phyloP scores from a whole-genome alignment of 2,797 vertebrate species.

The Sphaeramia orbicularis region DNA sequence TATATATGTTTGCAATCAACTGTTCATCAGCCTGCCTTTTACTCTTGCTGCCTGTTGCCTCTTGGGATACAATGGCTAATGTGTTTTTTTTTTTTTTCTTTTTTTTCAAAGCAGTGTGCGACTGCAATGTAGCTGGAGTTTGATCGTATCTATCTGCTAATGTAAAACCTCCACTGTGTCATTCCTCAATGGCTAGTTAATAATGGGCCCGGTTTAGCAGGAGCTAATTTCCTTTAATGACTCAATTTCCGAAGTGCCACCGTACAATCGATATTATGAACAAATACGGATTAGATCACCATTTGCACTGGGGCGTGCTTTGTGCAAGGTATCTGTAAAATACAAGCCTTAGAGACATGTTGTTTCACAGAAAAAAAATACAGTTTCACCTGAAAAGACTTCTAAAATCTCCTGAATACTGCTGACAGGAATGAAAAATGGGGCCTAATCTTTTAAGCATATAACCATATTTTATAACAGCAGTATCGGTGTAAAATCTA shows the following conservation, averaged over 20 bases:
- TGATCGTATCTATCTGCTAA: constrained; percentile 32
- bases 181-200: constrained; percentile 70
- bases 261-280: constrained; percentile 68
- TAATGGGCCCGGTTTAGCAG: constrained; percentile 69
- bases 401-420: neutral
- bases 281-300: constrained; percentile 69
- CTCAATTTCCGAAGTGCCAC: constrained; percentile 67
- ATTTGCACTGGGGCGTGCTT: constrained; percentile 53
- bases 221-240: constrained; percentile 77
- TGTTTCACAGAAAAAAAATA: neutral
- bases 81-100: constrained; percentile 25
- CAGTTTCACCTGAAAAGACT: neutral
- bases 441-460: neutral
- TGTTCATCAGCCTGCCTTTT: constrained; percentile 48
- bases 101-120: constrained; percentile 5
- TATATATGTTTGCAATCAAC: constrained; percentile 68
- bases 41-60: constrained; percentile 14
- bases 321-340: constrained; percentile 21
- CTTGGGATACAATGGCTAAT: constrained; percentile 38
- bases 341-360: neutral
- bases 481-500: neutral
- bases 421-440: neutral
- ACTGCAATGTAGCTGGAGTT: constrained; percentile 2
- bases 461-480: neutral
- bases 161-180: constrained; percentile 23